A percentile compares a stretch with the other conserved stretches of the same genome.
These are phyloP conservation scores for Gnathonemus echidnorhynchus DNA, from an alignment of 2,113 vertebrate genomes.

Conservation along the genomic window DNA sequence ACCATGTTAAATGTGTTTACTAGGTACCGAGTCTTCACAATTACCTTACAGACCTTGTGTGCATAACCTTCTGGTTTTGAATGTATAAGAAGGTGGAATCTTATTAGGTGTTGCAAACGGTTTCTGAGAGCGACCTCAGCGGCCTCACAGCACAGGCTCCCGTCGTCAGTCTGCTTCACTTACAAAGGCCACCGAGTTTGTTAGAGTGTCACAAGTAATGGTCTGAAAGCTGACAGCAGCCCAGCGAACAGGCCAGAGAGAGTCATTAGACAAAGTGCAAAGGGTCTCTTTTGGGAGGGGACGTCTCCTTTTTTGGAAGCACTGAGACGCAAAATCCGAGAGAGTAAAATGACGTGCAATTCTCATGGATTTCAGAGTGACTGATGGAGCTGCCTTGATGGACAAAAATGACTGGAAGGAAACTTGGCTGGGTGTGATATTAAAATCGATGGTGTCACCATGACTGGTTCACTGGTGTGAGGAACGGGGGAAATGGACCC, in stretches of 20 bases:
- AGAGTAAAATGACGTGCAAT: background rate
- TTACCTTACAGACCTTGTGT: background rate
- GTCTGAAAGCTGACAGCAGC: background rate
- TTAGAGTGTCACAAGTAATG: background rate
- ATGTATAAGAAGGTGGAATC: background rate
- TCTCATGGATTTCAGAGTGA: background rate
- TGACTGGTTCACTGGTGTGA: background rate
- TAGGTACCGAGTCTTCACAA: background rate
- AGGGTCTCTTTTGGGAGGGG: background rate
- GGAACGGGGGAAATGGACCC: background rate
- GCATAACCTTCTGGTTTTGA: background rate
- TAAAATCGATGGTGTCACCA: conserved; percentile 4
- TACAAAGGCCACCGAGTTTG: background rate
- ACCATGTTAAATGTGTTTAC: background rate
- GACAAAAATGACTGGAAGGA: conserved; percentile 2
- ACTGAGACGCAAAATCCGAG: background rate
- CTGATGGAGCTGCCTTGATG: background rate
- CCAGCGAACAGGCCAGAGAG: background rate
- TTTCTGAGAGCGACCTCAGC: background rate
- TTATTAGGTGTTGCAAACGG: background rate
- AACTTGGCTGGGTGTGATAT: conserved; percentile 1
- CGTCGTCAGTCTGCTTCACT: background rate
- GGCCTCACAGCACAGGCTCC: background rate
- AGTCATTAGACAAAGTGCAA: background rate
- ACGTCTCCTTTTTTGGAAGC: background rate